Conservation (phyloP, 2,797 vertebrate genomes). For the Eremophila alpestris region DNA sequence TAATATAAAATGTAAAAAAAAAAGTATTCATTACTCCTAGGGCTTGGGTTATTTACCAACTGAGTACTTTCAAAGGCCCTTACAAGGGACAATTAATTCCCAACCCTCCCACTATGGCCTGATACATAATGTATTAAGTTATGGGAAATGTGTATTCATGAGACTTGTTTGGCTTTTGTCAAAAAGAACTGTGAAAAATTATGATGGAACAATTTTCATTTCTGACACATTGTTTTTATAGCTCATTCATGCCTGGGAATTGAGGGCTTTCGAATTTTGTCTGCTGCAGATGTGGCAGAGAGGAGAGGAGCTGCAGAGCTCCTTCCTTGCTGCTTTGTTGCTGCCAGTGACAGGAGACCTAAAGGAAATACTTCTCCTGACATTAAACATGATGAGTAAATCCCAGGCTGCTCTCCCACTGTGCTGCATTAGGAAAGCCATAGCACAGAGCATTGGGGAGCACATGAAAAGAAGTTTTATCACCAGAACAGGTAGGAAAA, state of each 20-base stretch:
- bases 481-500: background rate
- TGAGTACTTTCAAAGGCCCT: conserved; percentile 75
- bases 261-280: conserved; percentile 70
- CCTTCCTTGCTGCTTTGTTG: conserved; percentile 65
- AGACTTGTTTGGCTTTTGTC: conserved; percentile 81
- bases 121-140: conserved; percentile 81
- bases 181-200: conserved; percentile 82
- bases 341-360: conserved; percentile 63
- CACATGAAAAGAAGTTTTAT: background rate
- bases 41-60: conserved; percentile 76
- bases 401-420: conserved; percentile 20
- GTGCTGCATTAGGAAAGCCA: background rate
- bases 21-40: conserved; percentile 30
- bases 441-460: background rate
- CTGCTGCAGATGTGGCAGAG: conserved; percentile 68
- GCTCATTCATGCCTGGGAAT: conserved; percentile 76
- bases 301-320: conserved; percentile 60
- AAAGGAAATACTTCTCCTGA: conserved; percentile 19
- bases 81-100: conserved; percentile 77
- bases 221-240: conserved; percentile 82
- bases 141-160: conserved; percentile 81
- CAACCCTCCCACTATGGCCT: conserved; percentile 71
- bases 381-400: conserved; percentile 23
- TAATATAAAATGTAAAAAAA: conserved; percentile 57
- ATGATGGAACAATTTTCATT: conserved; percentile 82